phyloP scores from a whole-genome alignment of 2,113 vertebrate species.

The Ahaetulla prasina region DNA sequence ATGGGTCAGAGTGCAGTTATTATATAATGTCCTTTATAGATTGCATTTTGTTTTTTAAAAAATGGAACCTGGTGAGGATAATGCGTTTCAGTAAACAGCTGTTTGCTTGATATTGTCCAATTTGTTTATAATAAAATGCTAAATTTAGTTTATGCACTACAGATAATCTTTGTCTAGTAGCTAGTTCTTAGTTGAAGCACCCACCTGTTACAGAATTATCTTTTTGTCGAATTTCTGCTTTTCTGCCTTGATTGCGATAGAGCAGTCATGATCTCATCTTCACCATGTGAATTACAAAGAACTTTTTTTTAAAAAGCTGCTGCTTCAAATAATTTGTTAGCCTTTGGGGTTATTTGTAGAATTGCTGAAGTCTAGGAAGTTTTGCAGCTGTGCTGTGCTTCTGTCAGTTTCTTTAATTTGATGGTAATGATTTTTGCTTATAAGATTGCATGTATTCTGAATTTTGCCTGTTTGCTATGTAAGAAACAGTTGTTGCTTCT shows the following conservation, averaged over 20 bases:
- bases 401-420: background rate
- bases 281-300: background rate
- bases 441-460: background rate
- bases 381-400: background rate
- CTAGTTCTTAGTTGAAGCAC: background rate
- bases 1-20: background rate
- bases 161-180: background rate
- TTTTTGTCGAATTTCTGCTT: background rate
- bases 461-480: background rate
- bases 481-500: background rate
- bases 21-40: background rate
- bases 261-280: background rate
- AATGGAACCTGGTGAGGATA: background rate
- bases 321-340: background rate
- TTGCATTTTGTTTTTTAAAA: background rate
- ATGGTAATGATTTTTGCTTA: background rate
- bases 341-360: background rate
- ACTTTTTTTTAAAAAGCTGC: background rate
- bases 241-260: background rate
- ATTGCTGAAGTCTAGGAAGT: background rate
- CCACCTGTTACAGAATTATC: background rate
- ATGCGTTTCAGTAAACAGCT: background rate
- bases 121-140: background rate
- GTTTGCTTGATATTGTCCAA: background rate
- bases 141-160: background rate